A percentile compares a stretch with the other conserved stretches of the same genome.
phyloP scores from a whole-genome alignment of 2,888 invertebrate species.

The Pasiphila rectangulata region DNA sequence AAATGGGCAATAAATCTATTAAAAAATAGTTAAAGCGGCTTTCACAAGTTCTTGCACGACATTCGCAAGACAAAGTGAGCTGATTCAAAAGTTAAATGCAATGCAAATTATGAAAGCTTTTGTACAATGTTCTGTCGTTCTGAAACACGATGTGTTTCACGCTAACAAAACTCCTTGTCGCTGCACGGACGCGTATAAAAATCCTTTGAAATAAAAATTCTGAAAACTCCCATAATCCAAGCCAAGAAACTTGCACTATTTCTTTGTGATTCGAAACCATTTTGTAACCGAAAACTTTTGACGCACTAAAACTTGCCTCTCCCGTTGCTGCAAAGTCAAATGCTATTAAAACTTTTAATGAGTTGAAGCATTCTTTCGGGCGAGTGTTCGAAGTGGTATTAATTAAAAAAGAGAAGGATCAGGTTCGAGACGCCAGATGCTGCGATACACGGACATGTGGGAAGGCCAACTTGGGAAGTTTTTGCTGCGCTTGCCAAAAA shows the following conservation, averaged over 20 bases:
- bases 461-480: constrained; percentile 34
- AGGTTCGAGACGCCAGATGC: constrained; percentile 49
- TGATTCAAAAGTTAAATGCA: constrained; percentile 3
- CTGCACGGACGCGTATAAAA: constrained; percentile 4
- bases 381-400: constrained; percentile 77
- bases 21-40: too few species aligned
- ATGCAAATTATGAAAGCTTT: constrained; percentile 6
- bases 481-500: constrained; percentile 44
- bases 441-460: constrained; percentile 38
- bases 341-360: constrained; percentile 80
- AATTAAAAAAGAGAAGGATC: constrained; percentile 76
- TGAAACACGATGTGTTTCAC: constrained; percentile 5
- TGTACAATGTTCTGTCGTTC: constrained; percentile 2
- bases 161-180: constrained; percentile 2
- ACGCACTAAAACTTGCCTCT: constrained; percentile 65
- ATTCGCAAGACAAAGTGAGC: background rate
- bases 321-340: constrained; percentile 63
- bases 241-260: constrained; percentile 41
- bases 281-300: constrained; percentile 56
- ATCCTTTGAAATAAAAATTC: constrained; percentile 22
- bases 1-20: too few species aligned
- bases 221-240: constrained; percentile 23
- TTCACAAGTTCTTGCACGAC: too few species aligned
- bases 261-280: constrained; percentile 41
- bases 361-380: constrained; percentile 76